Evolutionary conservation across 2,113 vertebrate genomes (phyloP), one percentile per base, ranked within the genome.

Genomic region (Stigmatopora argus): DNA sequence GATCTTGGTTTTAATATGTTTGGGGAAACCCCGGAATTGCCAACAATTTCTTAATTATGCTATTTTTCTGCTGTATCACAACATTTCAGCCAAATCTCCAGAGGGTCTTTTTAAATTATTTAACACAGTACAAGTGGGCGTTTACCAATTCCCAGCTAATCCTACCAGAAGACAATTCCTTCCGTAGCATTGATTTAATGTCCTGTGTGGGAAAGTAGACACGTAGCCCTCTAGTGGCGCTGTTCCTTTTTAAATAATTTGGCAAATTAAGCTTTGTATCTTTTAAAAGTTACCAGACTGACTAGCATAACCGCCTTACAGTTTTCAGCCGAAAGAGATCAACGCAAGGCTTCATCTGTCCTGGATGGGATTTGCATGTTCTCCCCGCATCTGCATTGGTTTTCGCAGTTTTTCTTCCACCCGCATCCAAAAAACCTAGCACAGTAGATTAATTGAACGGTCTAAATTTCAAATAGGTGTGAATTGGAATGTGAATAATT

Each of bases 221-320:
- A 65, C 65, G 34, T 61, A 23, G 61, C 79, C 81, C 69, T 74
- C 81, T 83, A 52, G 57, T 81, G 85, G 80, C 35, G 34, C 1
- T 0, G n/a, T 15, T n/a, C n/a, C n/a, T n/a, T n/a, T n/a, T n/a
- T n/a, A n/a, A n/a, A n/a, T n/a, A n/a, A n/a, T n/a, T n/a, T n/a
- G n/a, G n/a, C n/a, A n/a, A n/a, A n/a, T n/a, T n/a, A n/a, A n/a
- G n/a, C n/a, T n/a, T n/a, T n/a, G n/a, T 38, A 38, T 38, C 4
- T 38, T 38, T 38, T 38, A 38, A 38, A 38, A 38, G 35, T 38
- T 38, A 7, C 1, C 35, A 38, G 35, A 38, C 35, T 38, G 35
- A 7, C 35, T 38, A 38, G 35, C 35, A 5, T 38, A 7, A 5
- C 35, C 35, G 4, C 7, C 35, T 38, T n/a, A n/a, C 35, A 38